Evolutionary conservation across 2,113 vertebrate species (phyloP).

Genomic region (Rhinogobius similis): DNA sequence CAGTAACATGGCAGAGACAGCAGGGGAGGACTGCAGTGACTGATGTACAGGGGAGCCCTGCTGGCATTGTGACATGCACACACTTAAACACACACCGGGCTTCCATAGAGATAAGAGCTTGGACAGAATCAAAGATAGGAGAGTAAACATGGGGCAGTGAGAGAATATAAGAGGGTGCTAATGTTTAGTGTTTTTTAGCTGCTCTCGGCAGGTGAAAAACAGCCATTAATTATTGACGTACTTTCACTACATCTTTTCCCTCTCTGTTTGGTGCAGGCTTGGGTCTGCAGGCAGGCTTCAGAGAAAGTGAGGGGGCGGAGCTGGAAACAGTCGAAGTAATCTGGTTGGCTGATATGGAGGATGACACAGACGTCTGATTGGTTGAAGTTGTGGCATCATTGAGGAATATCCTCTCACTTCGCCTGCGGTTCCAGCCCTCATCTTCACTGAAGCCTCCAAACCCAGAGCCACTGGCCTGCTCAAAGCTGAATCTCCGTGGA

Average conservation of each 20-base stretch:
- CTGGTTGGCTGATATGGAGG: slow-evolving; percentile 51
- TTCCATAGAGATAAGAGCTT: slow-evolving; percentile 27
- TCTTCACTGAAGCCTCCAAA: slow-evolving; percentile 83
- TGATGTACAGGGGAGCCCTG: slow-evolving; percentile 65
- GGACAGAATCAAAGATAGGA: slow-evolving; percentile 21
- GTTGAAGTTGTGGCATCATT: slow-evolving; percentile 83
- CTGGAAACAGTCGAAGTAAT: slow-evolving; percentile 34
- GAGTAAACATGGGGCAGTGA: slow-evolving; percentile 8
- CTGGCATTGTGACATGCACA: slow-evolving; percentile 51
- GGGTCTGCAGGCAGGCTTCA: slow-evolving; percentile 80
- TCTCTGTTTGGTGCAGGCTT: slow-evolving; percentile 83
- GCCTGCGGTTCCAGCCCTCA: slow-evolving; percentile 88
- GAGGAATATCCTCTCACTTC: slow-evolving; percentile 96
- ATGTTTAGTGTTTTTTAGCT: slow-evolving; percentile 14
- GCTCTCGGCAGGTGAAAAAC: slow-evolving; percentile 8
- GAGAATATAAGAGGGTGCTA: neutral
- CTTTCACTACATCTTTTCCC: slow-evolving; percentile 72
- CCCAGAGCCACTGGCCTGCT: slow-evolving; percentile 73
- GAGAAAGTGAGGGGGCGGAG: slow-evolving; percentile 45
- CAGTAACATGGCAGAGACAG: slow-evolving; percentile 67
- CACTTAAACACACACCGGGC: slow-evolving; percentile 30
- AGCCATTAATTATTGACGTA: slow-evolving; percentile 54
- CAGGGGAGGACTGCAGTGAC: slow-evolving; percentile 65
- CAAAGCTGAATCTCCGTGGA: slow-evolving; percentile 83
- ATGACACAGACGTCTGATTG: slow-evolving; percentile 62